Percentiles rank a stretch among this genome's conserved stretches.
Conservation (phyloP, 2,888 invertebrate species). For the Apamea anceps region DNA sequence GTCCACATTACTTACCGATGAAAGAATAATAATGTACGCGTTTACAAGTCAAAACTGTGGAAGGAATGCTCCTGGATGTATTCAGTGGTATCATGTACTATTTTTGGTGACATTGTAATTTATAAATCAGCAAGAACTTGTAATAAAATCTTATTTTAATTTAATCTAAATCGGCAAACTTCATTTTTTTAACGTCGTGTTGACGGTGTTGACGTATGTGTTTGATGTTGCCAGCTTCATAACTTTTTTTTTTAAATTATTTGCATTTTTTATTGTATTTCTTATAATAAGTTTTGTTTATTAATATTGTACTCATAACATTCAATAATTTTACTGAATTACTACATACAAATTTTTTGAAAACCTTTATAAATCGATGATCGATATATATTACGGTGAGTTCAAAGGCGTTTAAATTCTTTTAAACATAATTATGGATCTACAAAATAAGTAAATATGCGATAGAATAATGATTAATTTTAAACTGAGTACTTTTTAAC, state of each 20-base stretch:
- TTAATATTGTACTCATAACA: too few relatives aligned
- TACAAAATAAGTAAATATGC: neutral
- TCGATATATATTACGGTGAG: too few relatives aligned
- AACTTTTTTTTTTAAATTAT: neutral
- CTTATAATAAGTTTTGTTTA: too few relatives aligned
- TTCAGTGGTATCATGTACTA: constrained; percentile 18
- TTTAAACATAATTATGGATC: neutral
- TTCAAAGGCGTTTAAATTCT: neutral
- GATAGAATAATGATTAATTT: neutral
- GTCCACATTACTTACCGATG: constrained; percentile 47
- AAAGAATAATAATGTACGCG: constrained; percentile 21
- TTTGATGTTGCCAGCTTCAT: constrained; percentile 35
- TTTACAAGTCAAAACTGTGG: constrained; percentile 36
- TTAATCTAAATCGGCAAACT: constrained; percentile 39
- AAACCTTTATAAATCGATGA: too few relatives aligned
- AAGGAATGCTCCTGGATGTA: constrained; percentile 23
- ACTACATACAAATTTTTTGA: neutral
- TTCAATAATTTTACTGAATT: too few relatives aligned
- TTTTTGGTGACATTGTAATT: constrained; percentile 57
- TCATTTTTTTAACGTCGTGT: constrained; percentile 56
- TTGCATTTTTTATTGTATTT: neutral
- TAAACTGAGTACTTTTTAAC: too few relatives aligned
- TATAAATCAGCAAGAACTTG: constrained; percentile 39
- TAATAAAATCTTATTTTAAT: constrained; percentile 37
- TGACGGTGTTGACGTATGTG: constrained; percentile 52